phyloP scores from a whole-genome alignment of 2,888 invertebrate species.

The Tipula confusa region DNA sequence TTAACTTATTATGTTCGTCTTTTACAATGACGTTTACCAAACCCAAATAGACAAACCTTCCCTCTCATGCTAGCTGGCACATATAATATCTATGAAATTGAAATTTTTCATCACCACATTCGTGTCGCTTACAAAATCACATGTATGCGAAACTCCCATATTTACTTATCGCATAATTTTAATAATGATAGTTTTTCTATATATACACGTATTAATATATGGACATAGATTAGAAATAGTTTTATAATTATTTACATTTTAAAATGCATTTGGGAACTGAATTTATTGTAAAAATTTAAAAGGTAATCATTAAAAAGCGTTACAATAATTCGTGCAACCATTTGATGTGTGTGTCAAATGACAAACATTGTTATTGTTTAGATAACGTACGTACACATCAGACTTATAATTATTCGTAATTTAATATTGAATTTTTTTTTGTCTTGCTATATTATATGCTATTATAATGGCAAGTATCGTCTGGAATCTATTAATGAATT shows the following conservation, averaged over 20 bases:
- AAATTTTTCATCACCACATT: not conserved
- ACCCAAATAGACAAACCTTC: too few relatives aligned
- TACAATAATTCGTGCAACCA: not conserved
- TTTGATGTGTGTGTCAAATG: not conserved
- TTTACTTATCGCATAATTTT: not conserved
- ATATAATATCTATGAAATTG: too few relatives aligned
- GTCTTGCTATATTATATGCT: too few relatives aligned
- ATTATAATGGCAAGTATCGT: not conserved
- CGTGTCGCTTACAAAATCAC: not conserved
- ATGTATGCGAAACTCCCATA: not conserved
- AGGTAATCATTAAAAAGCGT: constrained; percentile 12
- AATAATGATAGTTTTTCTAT: not conserved
- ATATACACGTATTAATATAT: not conserved
- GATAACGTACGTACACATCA: too few relatives aligned
- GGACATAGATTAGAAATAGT: not conserved
- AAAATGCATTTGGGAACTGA: not conserved
- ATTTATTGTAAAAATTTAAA: not conserved
- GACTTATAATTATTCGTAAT: constrained; percentile 3
- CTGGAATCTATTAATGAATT: not conserved
- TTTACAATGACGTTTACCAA: too few relatives aligned
- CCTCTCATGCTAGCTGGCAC: too few relatives aligned
- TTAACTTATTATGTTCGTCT: too few relatives aligned
- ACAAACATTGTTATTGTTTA: not conserved
- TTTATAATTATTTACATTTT: not conserved
- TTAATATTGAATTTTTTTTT: not conserved